Percentiles rank a stretch among this genome's conserved stretches.
phyloP scores from a whole-genome alignment of 2,797 vertebrate species.

The Neosilurus mollespiculum region DNA sequence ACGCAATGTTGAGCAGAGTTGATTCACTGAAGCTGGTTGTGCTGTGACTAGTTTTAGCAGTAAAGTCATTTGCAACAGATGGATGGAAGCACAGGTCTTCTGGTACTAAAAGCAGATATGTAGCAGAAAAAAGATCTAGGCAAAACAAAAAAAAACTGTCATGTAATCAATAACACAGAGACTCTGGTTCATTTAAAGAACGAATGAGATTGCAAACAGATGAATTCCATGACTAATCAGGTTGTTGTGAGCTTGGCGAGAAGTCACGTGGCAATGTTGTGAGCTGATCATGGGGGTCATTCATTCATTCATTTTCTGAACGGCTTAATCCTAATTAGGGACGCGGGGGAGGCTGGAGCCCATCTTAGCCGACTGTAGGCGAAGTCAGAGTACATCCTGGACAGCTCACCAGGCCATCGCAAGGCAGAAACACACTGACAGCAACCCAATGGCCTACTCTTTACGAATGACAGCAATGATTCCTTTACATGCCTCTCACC shows the following conservation, averaged over 20 bases:
- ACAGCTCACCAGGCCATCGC: too few species aligned
- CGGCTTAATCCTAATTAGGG: too few species aligned
- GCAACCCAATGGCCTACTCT: too few species aligned
- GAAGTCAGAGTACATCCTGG: too few species aligned
- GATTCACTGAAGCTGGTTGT: background rate
- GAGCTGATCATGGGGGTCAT: background rate
- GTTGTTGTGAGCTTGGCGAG: background rate
- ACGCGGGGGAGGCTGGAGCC: too few species aligned
- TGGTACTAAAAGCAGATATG: too few species aligned
- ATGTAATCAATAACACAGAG: background rate
- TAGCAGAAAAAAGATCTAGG: too few species aligned
- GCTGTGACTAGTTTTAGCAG: background rate
- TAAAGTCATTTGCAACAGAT: background rate
- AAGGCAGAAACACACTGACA: too few species aligned
- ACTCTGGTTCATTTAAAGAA: background rate
- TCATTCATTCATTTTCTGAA: background rate
- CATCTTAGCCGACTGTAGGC: too few species aligned
- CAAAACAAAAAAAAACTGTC: background rate
- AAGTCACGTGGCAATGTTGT: background rate
- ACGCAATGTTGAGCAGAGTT: background rate
- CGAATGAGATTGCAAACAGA: background rate
- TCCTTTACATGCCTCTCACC: too few species aligned
- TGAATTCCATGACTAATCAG: background rate
- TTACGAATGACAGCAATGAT: too few species aligned
- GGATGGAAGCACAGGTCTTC: background rate